Conservation (phyloP, 2,797 vertebrate genomes). For the Molossus alvarezi region DNA sequence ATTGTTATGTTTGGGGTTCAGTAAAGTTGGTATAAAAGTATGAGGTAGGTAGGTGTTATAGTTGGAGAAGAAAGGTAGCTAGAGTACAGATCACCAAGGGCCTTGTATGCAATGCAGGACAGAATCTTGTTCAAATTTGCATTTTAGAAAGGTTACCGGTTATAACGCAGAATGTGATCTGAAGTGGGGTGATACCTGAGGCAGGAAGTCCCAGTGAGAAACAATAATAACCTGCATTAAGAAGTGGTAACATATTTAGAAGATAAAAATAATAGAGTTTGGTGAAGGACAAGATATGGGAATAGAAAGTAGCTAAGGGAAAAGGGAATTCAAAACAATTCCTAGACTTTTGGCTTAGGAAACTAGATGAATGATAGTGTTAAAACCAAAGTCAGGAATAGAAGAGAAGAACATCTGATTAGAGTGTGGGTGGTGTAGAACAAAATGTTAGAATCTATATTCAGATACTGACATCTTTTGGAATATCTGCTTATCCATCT, state of each 20-base stretch:
- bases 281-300: not conserved
- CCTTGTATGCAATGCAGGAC: not conserved
- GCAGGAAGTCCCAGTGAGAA: not conserved
- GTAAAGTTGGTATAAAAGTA: not conserved
- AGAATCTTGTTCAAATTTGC: not conserved
- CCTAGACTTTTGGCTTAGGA: not conserved
- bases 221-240: conserved; percentile 5
- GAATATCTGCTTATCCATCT: not conserved
- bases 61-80: not conserved
- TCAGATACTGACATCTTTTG: not conserved
- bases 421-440: not conserved
- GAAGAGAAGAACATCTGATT: not conserved
- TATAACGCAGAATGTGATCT: not conserved
- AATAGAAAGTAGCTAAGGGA: not conserved
- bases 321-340: not conserved
- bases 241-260: not conserved
- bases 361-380: not conserved
- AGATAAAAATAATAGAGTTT: not conserved
- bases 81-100: not conserved
- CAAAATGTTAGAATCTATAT: not conserved
- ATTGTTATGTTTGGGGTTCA: not conserved
- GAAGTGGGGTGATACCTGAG: not conserved
- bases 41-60: not conserved
- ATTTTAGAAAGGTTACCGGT: conserved; percentile 4
- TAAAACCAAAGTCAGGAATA: not conserved